Conservation (phyloP, 2,113 vertebrate species). For the Chrysemys picta region DNA sequence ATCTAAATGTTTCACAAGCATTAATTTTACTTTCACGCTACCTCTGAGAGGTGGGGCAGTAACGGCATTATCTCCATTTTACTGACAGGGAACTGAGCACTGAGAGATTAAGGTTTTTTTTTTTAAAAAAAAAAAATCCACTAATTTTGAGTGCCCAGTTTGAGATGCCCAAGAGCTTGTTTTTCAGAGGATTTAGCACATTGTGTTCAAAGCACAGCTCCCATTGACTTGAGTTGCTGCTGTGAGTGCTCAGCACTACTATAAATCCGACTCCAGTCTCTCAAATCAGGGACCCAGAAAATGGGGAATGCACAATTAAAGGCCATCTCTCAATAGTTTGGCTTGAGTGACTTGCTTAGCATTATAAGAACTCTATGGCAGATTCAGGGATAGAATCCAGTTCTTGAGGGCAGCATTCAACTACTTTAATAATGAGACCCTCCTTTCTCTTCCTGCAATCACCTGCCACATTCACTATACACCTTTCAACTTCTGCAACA, state of each 20-base stretch:
- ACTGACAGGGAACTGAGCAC: neutral
- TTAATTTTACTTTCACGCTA: neutral
- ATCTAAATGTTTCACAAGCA: neutral
- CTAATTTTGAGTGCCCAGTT: neutral
- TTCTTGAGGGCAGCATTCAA: neutral
- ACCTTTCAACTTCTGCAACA: neutral
- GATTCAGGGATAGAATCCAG: neutral
- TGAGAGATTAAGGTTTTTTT: neutral
- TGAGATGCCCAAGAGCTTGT: neutral
- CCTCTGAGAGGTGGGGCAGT: neutral
- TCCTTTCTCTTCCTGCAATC: neutral
- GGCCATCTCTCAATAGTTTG: neutral
- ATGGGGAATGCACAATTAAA: neutral
- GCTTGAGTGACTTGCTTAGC: neutral
- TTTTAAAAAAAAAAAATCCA: neutral
- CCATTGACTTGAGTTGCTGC: neutral
- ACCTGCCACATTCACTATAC: neutral
- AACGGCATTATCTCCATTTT: neutral
- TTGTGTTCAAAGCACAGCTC: neutral
- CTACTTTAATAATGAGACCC: neutral
- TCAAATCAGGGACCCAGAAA: neutral
- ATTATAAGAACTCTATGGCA: neutral
- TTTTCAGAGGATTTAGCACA: neutral
- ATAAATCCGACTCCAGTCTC: neutral
- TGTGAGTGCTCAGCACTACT: neutral